Base-by-base conservation (phyloP, 2,797 vertebrate species). In the Falco concolor region DNA sequence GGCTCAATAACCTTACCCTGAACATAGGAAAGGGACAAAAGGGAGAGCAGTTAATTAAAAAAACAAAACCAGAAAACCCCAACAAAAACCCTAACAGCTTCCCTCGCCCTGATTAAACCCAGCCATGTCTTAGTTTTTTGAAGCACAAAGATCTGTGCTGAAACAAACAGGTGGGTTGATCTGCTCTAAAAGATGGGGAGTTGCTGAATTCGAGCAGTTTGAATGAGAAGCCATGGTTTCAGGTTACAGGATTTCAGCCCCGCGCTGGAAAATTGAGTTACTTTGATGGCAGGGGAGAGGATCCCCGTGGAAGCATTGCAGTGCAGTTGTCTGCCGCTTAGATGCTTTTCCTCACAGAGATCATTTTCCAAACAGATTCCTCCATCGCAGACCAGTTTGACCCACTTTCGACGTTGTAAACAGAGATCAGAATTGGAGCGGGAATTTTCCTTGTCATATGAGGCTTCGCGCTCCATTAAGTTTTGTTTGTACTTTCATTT, bases 401-500 rank as follows among this genome's bases (percentile, higher is more conserved):
- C 95, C 88, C 93, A 89, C 85, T 96, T 97, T 91, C 84, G 75
- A 67, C 6, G 9, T 9, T 78, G 95, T 87, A 97, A 94, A 96
- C 91, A 93, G 87, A 82, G 90, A 91, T 87, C 64, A 87, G 79
- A 94, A 92, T 38, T 83, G 84, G 89, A 96, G 89, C 34, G 30
- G 87, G 92, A 93, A 96, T 96, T 93, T 95, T 96, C 88, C 95
- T 96, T 96, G 95, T 93, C 93, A 40, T 92, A 49, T 50, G 84
- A 91, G 81, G 84, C 92, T 95, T 95, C 27, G 14, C 50, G 85
- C 93, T 93, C 87, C 87, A 87, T 91, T 96, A 95, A 97, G 52
- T 89, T 95, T 34, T 82, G 84, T 95, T 84, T 85, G 91, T 90
- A 89, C 80, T 95, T 95, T 96, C 91, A 70, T 93, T 95, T 93